A percentile compares a stretch with the other conserved stretches of the same genome.
These are phyloP conservation scores for Circaetus cinerascens DNA, from an alignment of 2,113 vertebrate genomes.

Conservation along the genomic window DNA sequence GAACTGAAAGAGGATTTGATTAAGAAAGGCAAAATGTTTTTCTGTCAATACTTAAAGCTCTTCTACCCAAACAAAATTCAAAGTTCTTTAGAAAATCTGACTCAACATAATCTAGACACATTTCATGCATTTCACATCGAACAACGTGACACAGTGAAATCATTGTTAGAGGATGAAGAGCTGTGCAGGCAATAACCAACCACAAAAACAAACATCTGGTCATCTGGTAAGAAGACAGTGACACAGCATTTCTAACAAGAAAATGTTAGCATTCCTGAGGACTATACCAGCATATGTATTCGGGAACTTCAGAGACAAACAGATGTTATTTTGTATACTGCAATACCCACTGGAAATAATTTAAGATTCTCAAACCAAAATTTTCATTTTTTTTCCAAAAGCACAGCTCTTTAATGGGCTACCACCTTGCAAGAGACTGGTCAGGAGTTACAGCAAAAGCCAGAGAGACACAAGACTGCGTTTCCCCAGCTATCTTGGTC, in stretches of 20 bases:
- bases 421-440: background rate
- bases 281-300: constrained; percentile 7
- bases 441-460: background rate
- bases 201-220: background rate
- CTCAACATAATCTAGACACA: background rate
- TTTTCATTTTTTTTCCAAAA: background rate
- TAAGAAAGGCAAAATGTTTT: background rate
- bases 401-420: background rate
- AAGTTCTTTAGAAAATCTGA: background rate
- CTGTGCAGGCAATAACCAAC: background rate
- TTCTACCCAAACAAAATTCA: background rate
- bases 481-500: background rate
- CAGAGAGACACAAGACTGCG: background rate
- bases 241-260: background rate
- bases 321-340: background rate
- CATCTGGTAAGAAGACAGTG: background rate
- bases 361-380: background rate
- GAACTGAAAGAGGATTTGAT: background rate
- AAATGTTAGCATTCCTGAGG: constrained; percentile 36
- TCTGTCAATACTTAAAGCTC: background rate
- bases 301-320: background rate
- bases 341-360: background rate
- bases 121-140: constrained; percentile 25
- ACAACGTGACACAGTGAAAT: background rate
- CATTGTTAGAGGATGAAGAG: background rate